Base-by-base conservation (phyloP, 1,140 invertebrate species). In the Coenobita brevimanus region DNA sequence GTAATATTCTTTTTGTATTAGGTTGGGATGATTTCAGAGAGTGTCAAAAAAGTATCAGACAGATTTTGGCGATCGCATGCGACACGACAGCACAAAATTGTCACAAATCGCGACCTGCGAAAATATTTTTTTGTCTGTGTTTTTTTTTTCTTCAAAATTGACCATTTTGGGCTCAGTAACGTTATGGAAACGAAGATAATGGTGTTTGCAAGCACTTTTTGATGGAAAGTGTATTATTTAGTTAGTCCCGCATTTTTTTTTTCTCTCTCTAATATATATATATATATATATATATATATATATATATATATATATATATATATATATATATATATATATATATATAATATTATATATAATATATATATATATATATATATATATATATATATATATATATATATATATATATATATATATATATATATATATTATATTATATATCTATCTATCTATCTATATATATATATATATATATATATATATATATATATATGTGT, bases 251-350 rank as follows among this genome's bases (percentile, higher is more conserved):
- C 2, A 21, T 79, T 24, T 15, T 78, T 1, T 41, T 54, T 15
- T 46, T 78, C 13, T 79, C 3, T 27, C 17, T 33, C 15, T 79
- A 30, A 36, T 82, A 1, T 57, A 82, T 46, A 69, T 82, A 67
- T 82, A 64, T 67, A 81, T 71, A 81, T 71, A 67, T 71, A 81
- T 71, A 67, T 71, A 81, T 71, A 67, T 71, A 75, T 38, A 81
- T 71, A 81, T 38, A 81, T 38, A 73, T 41, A 38, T 41, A 76
- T 41, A 76, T 76, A 41, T 46, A 41, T 6, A 76, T 41, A 76
- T 41, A 76, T 6, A 76, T 41, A 76, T 76, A 1, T 6, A 76
- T 24, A 76, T 1, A 43, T 76, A 8, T 4, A 46, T 76, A 3
- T 36, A 76, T 76, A 46, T 6, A 24, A 6, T 6, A 38, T 3